A percentile compares a stretch with the other conserved stretches of the same genome.
Conservation (phyloP, 2,113 vertebrate genomes). For the Numenius arquata region DNA sequence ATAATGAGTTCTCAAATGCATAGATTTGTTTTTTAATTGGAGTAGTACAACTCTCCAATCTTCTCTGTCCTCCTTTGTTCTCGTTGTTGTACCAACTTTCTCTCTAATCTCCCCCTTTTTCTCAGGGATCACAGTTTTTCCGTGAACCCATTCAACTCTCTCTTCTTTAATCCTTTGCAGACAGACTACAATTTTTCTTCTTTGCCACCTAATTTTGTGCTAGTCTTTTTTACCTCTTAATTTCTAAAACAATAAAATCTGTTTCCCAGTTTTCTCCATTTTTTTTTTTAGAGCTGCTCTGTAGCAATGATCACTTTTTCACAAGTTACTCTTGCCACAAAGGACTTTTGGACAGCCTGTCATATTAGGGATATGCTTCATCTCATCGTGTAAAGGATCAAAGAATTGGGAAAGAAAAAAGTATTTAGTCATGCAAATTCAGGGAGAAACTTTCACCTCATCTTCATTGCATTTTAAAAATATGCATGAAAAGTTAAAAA, state of each 20-base stretch:
- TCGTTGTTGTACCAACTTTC: not conserved
- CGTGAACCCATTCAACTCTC: not conserved
- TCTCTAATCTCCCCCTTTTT: not conserved
- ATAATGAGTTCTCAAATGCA: slow-evolving; percentile 12
- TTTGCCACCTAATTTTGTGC: not conserved
- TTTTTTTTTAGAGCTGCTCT: not conserved
- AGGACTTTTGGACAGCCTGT: not conserved
- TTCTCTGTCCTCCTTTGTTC: not conserved
- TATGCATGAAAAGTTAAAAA: not conserved
- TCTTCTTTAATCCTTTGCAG: not conserved
- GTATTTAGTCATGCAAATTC: not conserved
- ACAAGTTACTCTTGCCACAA: not conserved
- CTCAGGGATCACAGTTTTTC: not conserved
- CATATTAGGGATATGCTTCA: not conserved
- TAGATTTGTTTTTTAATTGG: slow-evolving; percentile 10
- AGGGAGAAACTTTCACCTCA: not conserved
- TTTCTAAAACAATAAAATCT: not conserved
- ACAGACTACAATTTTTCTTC: not conserved
- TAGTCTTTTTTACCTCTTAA: not conserved
- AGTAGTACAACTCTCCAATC: not conserved
- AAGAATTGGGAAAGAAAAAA: not conserved
- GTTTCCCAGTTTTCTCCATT: not conserved
- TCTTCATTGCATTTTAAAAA: not conserved
- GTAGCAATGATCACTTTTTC: not conserved
- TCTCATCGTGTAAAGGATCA: not conserved